A percentile compares a stretch with the other conserved stretches of the same genome.
phyloP scores from a whole-genome alignment of 2,113 vertebrate species.

The Steatornis caripensis region DNA sequence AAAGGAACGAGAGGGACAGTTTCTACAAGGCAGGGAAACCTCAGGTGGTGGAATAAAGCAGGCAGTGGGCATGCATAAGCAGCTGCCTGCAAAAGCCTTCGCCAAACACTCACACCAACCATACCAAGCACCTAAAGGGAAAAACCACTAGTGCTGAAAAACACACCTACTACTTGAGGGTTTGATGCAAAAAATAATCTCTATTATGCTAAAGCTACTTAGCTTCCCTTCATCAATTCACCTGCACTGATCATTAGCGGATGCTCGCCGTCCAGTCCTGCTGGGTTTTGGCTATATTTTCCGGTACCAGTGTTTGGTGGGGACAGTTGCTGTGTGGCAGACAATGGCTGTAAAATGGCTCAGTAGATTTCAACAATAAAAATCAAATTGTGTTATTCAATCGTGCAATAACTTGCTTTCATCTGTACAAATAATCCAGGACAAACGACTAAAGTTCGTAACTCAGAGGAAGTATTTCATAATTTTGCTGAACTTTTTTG shows the following conservation, averaged over 20 bases:
- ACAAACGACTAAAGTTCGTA: not conserved
- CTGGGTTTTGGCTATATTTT: not conserved
- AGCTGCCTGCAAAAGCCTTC: not conserved
- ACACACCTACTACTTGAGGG: not conserved
- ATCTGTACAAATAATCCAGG: not conserved
- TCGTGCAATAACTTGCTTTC: not conserved
- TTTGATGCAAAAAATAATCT: not conserved
- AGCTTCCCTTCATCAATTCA: not conserved
- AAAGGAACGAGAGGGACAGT: not conserved
- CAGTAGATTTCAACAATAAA: not conserved
- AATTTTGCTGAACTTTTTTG: conserved; percentile 21
- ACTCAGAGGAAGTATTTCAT: not conserved
- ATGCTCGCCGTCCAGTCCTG: not conserved
- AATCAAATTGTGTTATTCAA: not conserved
- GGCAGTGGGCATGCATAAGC: not conserved
- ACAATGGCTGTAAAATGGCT: not conserved
- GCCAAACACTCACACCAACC: not conserved
- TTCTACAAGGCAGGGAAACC: not conserved
- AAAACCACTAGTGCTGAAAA: not conserved
- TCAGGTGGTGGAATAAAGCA: not conserved
- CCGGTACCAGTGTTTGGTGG: not conserved
- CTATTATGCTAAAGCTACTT: not conserved
- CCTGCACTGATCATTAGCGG: rapidly evolving
- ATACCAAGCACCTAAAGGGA: not conserved
- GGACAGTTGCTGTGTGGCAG: not conserved